Evolutionary conservation across 2,113 vertebrate genomes (phyloP).

Genomic region (Sigmodon hispidus): DNA sequence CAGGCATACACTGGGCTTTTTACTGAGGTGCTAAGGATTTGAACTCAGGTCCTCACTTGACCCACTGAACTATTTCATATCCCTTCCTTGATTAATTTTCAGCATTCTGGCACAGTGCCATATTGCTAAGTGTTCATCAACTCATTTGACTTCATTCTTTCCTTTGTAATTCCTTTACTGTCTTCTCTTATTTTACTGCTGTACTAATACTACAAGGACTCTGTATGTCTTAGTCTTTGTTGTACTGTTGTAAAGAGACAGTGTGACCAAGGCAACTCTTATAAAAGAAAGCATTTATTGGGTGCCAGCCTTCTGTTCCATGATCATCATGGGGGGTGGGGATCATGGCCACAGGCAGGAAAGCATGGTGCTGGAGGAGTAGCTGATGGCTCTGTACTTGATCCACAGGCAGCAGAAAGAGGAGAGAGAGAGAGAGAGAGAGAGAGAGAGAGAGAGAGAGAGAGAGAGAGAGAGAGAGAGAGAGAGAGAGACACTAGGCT

Average conservation of each 20-base stretch:
- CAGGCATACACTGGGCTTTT: background rate
- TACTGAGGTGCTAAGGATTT: background rate
- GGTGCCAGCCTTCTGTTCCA: background rate
- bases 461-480: rapidly evolving
- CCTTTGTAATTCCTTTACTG: background rate
- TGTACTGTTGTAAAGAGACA: background rate
- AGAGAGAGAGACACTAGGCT: background rate
- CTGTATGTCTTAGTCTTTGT: background rate
- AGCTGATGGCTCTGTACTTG: background rate
- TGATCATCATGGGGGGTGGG: background rate
- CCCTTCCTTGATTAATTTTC: background rate
- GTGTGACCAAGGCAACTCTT: background rate
- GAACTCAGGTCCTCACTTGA: background rate
- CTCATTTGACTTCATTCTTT: background rate
- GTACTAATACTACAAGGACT: background rate
- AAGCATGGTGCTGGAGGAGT: background rate
- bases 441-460: background rate
- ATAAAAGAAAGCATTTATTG: background rate
- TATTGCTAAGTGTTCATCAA: background rate
- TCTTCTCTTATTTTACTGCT: background rate
- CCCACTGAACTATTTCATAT: background rate
- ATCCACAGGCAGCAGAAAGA: background rate
- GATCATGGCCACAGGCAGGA: background rate
- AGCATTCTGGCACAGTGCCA: background rate
- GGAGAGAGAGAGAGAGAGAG: background rate